Conservation (phyloP, 92 coral and sea anemone genomes). For the Diadumene lineata region DNA sequence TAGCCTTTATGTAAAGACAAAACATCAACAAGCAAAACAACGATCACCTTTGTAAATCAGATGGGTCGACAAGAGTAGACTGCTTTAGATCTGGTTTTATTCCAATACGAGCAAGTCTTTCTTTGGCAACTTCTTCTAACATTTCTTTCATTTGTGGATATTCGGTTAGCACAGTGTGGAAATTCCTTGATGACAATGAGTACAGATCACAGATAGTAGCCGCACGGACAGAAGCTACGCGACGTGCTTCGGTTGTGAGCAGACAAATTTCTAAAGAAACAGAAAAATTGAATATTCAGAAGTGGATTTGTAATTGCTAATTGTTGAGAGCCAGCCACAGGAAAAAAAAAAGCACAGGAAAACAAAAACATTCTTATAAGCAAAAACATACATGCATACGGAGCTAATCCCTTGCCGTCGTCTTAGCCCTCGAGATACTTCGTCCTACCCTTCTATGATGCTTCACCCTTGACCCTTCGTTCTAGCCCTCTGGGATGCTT, state of each 20-base stretch:
- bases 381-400: no score
- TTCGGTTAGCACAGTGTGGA: conserved; percentile 79
- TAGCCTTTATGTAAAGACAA: neutral
- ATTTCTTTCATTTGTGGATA: conserved; percentile 79
- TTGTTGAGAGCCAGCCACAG: no score
- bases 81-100: conserved; percentile 59
- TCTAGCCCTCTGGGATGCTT: no score
- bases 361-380: no score
- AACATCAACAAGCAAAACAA: neutral
- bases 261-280: conserved; percentile 87
- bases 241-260: conserved; percentile 79
- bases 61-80: conserved; percentile 8
- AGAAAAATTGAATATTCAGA: no score
- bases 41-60: conserved; percentile 13
- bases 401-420: no score
- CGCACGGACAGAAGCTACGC: conserved; percentile 94
- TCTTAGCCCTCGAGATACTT: no score
- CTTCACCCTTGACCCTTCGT: no score
- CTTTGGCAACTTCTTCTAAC: conserved; percentile 89
- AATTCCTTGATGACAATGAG: conserved; percentile 68
- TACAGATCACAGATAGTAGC: conserved; percentile 92
- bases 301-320: no score
- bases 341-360: no score
- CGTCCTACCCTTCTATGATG: no score
- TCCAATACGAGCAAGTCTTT: conserved; percentile 89